Evolutionary conservation across 2,797 vertebrate genomes (phyloP).

Genomic region (Pteronotus mesoamericanus): DNA sequence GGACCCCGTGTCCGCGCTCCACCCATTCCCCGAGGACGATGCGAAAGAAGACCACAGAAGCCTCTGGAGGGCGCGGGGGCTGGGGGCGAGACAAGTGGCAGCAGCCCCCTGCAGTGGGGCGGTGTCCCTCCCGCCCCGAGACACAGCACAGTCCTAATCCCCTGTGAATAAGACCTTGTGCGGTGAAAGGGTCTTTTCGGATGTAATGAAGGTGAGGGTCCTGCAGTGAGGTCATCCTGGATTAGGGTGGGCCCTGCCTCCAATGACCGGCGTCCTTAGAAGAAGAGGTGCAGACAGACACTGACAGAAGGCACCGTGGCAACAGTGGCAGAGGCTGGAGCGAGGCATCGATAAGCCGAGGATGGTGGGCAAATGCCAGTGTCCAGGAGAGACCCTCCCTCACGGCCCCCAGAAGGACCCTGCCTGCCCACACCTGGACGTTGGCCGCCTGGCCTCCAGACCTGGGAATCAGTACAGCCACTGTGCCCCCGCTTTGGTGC

Average conservation of each 20-base stretch:
- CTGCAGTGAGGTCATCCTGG: neutral
- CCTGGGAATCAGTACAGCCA: neutral
- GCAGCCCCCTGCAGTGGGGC: too few relatives aligned
- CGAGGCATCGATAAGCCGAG: rapidly evolving
- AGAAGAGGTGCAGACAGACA: neutral
- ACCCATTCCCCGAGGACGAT: neutral
- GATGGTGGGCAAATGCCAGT: rapidly evolving
- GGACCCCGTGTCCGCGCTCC: rapidly evolving
- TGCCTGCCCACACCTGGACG: neutral
- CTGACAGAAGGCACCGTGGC: rapidly evolving
- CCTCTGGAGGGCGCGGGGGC: neutral
- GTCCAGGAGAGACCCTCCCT: rapidly evolving
- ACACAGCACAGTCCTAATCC: neutral
- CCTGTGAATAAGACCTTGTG: neutral
- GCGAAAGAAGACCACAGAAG: neutral
- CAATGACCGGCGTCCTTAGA: neutral
- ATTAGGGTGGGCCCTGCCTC: neutral
- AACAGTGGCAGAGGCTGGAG: neutral
- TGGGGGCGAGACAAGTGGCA: too few relatives aligned
- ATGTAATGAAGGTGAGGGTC: neutral
- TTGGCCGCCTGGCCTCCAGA: neutral
- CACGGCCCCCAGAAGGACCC: too few relatives aligned
- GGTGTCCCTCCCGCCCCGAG: too few relatives aligned
- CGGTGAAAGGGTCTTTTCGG: neutral
- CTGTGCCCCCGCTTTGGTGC: neutral